Evolutionary conservation across 2,113 vertebrate genomes (phyloP).

Genomic region (Tiliqua scincoides): DNA sequence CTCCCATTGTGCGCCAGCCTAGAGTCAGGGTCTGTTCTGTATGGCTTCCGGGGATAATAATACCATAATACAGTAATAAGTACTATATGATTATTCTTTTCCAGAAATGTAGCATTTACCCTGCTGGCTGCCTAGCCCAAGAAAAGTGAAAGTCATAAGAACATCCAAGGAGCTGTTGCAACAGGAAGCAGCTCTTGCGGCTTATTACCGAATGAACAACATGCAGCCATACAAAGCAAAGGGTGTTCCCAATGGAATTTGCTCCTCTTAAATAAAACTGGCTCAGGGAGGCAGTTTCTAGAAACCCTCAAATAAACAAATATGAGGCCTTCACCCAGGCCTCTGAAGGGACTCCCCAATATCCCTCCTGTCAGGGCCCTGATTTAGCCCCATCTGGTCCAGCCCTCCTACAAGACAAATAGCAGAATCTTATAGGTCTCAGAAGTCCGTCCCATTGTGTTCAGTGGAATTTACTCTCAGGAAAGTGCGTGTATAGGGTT

Average conservation of each 20-base stretch:
- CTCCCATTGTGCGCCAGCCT: background rate
- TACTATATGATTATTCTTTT: too few relatives aligned
- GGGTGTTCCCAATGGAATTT: background rate
- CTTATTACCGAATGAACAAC: background rate
- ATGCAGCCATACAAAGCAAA: background rate
- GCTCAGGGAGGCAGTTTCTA: background rate
- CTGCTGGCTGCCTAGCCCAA: background rate
- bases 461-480: too few relatives aligned
- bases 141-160: conserved; percentile 21
- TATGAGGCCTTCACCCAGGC: background rate
- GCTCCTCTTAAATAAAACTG: background rate
- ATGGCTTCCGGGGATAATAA: background rate
- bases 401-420: background rate
- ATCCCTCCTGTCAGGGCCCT: background rate
- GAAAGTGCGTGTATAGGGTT: too few relatives aligned
- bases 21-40: too few relatives aligned
- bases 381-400: background rate
- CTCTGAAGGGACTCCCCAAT: background rate
- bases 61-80: too few relatives aligned
- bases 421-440: too few relatives aligned
- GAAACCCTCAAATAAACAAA: background rate
- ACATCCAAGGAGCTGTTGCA: conserved; percentile 36
- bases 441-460: too few relatives aligned
- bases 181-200: conserved; percentile 29
- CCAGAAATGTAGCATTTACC: too few relatives aligned